phyloP scores from a whole-genome alignment of 2,888 invertebrate genomes.

The Hirudinaria manillensis region DNA sequence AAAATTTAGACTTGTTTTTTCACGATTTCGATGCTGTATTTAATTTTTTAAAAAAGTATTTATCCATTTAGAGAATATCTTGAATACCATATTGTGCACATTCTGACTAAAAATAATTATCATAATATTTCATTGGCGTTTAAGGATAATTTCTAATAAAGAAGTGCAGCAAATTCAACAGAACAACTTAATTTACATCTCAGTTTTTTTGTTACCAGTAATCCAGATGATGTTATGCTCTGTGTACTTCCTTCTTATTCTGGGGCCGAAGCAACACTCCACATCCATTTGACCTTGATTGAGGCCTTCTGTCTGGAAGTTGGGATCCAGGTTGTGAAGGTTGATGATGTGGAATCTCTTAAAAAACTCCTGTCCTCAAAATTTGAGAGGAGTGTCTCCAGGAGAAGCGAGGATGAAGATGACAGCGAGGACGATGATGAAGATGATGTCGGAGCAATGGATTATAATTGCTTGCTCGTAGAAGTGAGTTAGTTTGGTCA shows the following conservation, averaged over 20 bases:
- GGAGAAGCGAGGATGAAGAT: not conserved
- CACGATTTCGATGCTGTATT: too few species aligned
- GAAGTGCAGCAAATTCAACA: not conserved
- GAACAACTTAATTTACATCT: not conserved
- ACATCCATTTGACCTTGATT: slow-evolving; percentile 50
- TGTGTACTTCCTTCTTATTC: slow-evolving; percentile 46
- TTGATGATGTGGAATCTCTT: slow-evolving; percentile 33
- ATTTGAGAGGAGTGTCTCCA: slow-evolving; percentile 4
- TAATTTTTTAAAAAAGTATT: too few species aligned
- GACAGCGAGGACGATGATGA: not conserved
- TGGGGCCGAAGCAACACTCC: slow-evolving; percentile 44
- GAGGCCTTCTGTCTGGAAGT: slow-evolving; percentile 51
- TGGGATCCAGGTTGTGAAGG: slow-evolving; percentile 48
- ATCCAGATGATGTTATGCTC: slow-evolving; percentile 47
- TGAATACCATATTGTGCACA: too few species aligned
- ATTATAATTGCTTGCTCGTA: not conserved
- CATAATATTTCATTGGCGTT: not conserved
- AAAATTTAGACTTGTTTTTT: too few species aligned
- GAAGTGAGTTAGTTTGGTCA: not conserved
- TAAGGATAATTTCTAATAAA: too few species aligned
- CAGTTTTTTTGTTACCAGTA: slow-evolving; percentile 38
- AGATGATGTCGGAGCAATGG: not conserved
- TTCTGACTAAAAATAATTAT: not conserved
- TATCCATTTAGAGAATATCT: too few species aligned
- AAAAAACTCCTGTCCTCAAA: not conserved